Evolutionary conservation across 1,140 invertebrate genomes (phyloP).

Genomic region (Neodiprion fabricii): DNA sequence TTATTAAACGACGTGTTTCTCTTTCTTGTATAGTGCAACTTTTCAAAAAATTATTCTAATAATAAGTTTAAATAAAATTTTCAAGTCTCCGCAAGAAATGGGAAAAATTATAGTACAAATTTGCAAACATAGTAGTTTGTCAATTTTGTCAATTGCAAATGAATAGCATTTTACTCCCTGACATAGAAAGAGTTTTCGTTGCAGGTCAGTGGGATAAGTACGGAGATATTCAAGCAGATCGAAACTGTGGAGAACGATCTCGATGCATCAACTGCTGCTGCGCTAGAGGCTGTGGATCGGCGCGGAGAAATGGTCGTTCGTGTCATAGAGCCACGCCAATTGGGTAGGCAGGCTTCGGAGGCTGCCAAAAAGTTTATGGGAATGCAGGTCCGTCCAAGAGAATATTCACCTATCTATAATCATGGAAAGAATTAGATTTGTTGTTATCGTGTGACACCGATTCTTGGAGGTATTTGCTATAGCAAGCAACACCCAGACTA

Average conservation of each 20-base stretch:
- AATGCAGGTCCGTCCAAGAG: slow-evolving; percentile 66
- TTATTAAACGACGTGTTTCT: not conserved
- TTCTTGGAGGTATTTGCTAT: slow-evolving; percentile 9
- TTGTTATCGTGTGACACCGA: not conserved
- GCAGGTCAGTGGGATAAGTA: slow-evolving; percentile 91
- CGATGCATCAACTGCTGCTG: slow-evolving; percentile 88
- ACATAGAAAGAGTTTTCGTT: slow-evolving; percentile 46
- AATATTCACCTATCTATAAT: slow-evolving; percentile 15
- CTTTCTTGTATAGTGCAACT: too few relatives aligned
- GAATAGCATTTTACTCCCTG: slow-evolving; percentile 9
- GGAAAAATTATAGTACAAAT: too few relatives aligned
- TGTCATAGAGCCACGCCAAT: slow-evolving; percentile 83
- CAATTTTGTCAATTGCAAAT: not conserved
- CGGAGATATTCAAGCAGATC: slow-evolving; percentile 95
- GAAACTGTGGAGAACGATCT: slow-evolving; percentile 95
- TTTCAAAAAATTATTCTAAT: too few relatives aligned
- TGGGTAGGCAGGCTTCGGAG: slow-evolving; percentile 83
- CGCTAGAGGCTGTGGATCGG: slow-evolving; percentile 88
- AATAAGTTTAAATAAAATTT: too few relatives aligned
- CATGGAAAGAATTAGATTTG: not conserved
- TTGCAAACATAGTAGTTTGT: not conserved
- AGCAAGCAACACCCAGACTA: not conserved
- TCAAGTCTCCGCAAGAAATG: too few relatives aligned
- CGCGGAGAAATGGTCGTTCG: slow-evolving; percentile 94
- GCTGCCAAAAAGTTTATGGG: slow-evolving; percentile 82